Conservation (phyloP, 2,888 invertebrate species). For the Acheta domesticus region DNA sequence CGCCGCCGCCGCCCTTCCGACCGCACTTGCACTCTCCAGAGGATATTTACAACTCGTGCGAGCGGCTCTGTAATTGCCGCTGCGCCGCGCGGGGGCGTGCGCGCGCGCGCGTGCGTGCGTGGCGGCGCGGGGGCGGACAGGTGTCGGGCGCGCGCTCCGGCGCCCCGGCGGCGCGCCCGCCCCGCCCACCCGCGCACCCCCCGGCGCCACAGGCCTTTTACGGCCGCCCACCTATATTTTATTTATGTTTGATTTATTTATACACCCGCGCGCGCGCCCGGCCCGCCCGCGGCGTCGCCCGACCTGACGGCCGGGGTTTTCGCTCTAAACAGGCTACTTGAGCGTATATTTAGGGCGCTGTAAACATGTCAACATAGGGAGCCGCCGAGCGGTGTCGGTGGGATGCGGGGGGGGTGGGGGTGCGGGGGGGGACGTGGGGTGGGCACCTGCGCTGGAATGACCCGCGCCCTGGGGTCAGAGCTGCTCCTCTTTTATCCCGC, state of each 20-base stretch:
- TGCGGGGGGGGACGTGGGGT: too few species aligned
- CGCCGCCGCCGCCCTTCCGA: not conserved
- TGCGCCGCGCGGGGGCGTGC: not conserved
- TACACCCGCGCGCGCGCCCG: not conserved
- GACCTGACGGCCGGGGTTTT: not conserved
- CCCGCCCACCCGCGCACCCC: not conserved
- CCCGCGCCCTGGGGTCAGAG: too few species aligned
- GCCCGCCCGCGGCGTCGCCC: not conserved
- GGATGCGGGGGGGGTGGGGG: too few species aligned
- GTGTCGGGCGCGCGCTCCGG: not conserved
- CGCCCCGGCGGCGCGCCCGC: not conserved
- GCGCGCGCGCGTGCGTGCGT: not conserved
- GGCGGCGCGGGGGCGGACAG: not conserved
- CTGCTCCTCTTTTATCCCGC: too few species aligned
- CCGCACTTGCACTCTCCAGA: not conserved
- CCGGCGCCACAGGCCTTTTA: not conserved
- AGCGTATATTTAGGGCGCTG: constrained; percentile 18
- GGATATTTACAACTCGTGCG: not conserved
- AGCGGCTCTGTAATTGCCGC: not conserved
- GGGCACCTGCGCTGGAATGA: too few species aligned
- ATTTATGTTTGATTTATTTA: constrained; percentile 7
- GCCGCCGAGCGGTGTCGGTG: too few species aligned
- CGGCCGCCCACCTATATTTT: not conserved
- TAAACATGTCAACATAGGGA: not conserved
- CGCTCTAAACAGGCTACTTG: constrained; percentile 4